Percentiles rank a stretch among this genome's conserved stretches.
phyloP scores from a whole-genome alignment of 2,888 invertebrate species.

The Oligia fasciuncula region DNA sequence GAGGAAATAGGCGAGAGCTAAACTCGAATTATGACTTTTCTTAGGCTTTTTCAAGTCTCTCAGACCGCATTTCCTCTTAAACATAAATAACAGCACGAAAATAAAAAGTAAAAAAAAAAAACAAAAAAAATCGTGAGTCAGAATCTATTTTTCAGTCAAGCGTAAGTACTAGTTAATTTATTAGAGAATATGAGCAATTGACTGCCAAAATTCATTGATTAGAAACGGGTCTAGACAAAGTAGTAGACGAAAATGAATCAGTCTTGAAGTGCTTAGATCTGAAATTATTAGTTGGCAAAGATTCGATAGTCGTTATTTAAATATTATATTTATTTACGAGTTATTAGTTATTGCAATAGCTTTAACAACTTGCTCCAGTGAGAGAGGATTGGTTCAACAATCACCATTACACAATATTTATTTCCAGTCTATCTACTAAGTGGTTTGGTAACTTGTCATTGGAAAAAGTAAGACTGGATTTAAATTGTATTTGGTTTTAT shows the following conservation, averaged over 20 bases:
- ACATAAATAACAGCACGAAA: conserved; percentile 9
- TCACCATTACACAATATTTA: conserved; percentile 16
- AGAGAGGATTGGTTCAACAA: conserved; percentile 12
- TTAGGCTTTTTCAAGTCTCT: too few relatives aligned
- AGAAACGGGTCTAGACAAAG: conserved; percentile 73
- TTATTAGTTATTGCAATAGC: conserved; percentile 35
- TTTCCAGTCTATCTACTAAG: neutral
- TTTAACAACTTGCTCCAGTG: conserved; percentile 7
- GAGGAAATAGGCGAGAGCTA: too few relatives aligned
- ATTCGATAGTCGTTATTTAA: conserved; percentile 39
- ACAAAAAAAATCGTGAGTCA: conserved; percentile 56
- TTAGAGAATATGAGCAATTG: conserved; percentile 68
- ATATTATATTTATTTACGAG: conserved; percentile 37
- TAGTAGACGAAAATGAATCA: conserved; percentile 56
- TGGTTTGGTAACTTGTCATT: conserved; percentile 1
- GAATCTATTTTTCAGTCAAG: conserved; percentile 54
- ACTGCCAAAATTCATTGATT: conserved; percentile 72
- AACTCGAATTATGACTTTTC: too few relatives aligned
- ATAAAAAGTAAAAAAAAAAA: conserved; percentile 35
- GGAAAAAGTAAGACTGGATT: neutral
- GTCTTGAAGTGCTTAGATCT: conserved; percentile 39
- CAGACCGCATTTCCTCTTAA: too few relatives aligned
- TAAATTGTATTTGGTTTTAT: neutral
- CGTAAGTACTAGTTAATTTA: conserved; percentile 42
- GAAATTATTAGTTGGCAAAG: conserved; percentile 54